A percentile compares a stretch with the other conserved stretches of the same genome.
Evolutionary conservation across 2,113 vertebrate species (phyloP).

Genomic region (Panthera uncia): DNA sequence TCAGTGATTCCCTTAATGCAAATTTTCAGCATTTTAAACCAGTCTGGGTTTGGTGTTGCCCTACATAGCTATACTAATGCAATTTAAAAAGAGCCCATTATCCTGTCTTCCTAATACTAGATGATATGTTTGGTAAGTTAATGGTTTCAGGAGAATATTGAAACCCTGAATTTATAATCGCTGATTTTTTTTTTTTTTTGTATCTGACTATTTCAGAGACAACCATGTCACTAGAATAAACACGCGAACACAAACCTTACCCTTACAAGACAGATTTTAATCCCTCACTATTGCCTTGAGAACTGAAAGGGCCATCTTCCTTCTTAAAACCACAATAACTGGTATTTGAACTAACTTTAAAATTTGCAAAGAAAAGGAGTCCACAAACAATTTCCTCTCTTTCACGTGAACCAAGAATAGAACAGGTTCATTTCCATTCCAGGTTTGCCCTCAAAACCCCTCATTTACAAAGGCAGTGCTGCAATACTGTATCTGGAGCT

Average conservation of each 20-base stretch:
- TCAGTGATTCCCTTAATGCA: not conserved
- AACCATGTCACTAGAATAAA: not conserved
- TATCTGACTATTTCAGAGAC: not conserved
- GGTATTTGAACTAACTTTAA: not conserved
- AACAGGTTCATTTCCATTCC: not conserved
- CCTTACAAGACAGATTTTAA: not conserved
- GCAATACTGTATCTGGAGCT: not conserved
- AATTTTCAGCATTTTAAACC: not conserved
- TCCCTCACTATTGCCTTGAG: not conserved
- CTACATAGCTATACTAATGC: not conserved
- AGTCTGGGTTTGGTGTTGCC: not conserved
- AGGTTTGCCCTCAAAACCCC: not conserved
- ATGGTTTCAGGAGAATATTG: not conserved
- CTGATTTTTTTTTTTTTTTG: not conserved
- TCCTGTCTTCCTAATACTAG: not conserved
- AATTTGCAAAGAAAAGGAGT: not conserved
- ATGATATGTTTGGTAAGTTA: not conserved
- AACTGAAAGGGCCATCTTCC: not conserved
- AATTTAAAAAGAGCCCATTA: not conserved
- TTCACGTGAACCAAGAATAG: not conserved
- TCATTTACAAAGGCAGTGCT: not conserved
- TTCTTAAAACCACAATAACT: conserved; percentile 33
- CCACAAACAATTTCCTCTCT: not conserved
- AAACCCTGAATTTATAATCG: not conserved
- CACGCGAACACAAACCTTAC: not conserved